Base-by-base conservation (phyloP, 2,888 invertebrate species). In the Hirtodrosophila duncani region DNA sequence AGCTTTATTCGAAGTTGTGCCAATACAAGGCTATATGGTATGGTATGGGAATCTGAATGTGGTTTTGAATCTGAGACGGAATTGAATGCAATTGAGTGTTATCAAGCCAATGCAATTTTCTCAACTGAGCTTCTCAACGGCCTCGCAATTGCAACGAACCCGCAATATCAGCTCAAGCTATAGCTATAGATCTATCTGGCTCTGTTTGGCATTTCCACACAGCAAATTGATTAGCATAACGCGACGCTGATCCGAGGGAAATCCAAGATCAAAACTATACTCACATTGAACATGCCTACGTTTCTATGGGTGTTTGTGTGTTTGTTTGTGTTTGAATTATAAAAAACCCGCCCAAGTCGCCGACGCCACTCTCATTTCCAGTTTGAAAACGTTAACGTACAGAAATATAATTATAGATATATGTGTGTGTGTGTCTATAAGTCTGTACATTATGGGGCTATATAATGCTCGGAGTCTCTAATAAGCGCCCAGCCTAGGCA, bases 181-280 rank as follows among this genome's bases (percentile, higher is more conserved):
- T 45, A 27, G 39, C 14, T 27, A 18, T 14, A 26, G 6, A 7
- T n/a, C 21, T 16, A 14, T 14, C 16, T 20, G 27, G 33, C 26
- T n/a, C n/a, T n/a, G 27, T 31, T 39, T 46, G 56, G 48, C 58
- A 48, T 56, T 56, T 58, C 56, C 56, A n/a, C n/a, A n/a, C n/a
- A n/a, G n/a, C n/a, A n/a, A n/a, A 57, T 33, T 29, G 29, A 20
- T 10, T 8, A 13, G 24, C 37, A 37, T 24, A 26, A 21, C 23
- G 8, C 24, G 14, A n/a, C 24, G 9, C 23, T 50, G 50, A 51
- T 30, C 23, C 10, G 39, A 39, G 56, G 56, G 48, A 56, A 56
- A 56, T 58, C 56, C 58, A 48, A n/a, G 56, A 58, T 58, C 39
- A 46, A 38, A 17, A 30, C n/a, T n/a, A n/a, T n/a, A n/a, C n/a